Percentiles rank a stretch among this genome's conserved stretches.
Conservation (phyloP, 2,888 invertebrate species). For the Drosophila hawaiiensis region DNA sequence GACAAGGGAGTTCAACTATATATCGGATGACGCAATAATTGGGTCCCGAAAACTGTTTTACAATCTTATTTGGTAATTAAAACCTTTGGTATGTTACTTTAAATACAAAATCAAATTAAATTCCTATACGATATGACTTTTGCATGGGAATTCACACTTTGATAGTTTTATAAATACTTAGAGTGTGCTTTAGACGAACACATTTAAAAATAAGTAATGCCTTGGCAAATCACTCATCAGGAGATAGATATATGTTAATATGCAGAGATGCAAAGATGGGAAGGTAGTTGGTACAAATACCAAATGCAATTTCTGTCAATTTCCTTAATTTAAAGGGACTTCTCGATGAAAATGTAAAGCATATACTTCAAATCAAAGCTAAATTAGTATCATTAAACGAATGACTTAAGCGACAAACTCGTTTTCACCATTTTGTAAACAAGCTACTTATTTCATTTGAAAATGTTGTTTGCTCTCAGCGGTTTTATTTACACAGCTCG, state of each 20-base stretch:
- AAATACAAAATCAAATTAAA: no score
- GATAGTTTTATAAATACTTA: no score
- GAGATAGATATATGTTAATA: not conserved
- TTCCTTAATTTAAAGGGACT: not conserved
- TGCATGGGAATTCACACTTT: not conserved
- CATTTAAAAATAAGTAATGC: not conserved
- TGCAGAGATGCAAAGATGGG: not conserved
- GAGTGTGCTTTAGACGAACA: not conserved
- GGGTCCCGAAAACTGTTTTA: conserved; percentile 20
- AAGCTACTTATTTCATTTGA: conserved; percentile 63
- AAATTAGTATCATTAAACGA: conserved; percentile 38
- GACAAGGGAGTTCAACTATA: conserved; percentile 73
- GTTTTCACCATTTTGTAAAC: conserved; percentile 66
- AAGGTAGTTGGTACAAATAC: not conserved
- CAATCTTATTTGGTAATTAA: not conserved
- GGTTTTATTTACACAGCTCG: conserved; percentile 75
- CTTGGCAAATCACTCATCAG: not conserved
- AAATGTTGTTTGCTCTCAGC: conserved; percentile 48
- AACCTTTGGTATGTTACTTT: not conserved
- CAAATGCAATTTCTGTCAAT: not conserved
- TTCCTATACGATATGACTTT: not conserved
- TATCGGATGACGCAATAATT: conserved; percentile 31
- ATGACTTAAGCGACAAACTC: conserved; percentile 66
- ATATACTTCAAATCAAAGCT: conserved; percentile 11
- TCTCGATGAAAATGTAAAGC: conserved; percentile 2